Conservation (phyloP, 2,113 vertebrate species). For the Pangasianodon hypophthalmus region DNA sequence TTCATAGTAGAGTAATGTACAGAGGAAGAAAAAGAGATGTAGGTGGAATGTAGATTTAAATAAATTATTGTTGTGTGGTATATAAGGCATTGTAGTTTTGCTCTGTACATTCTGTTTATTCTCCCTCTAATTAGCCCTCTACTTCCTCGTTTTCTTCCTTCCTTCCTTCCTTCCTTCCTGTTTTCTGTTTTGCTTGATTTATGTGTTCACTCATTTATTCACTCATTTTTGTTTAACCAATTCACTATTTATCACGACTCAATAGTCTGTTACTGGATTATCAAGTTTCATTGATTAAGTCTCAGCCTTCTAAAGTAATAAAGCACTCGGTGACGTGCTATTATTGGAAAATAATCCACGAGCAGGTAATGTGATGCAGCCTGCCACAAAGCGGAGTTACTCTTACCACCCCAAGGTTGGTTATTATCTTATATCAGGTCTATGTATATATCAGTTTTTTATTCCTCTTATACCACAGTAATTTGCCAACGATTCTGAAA, state of each 20-base stretch:
- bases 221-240: background rate
- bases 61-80: background rate
- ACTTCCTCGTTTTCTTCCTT: background rate
- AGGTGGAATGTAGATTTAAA: background rate
- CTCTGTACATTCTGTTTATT: background rate
- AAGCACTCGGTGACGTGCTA: background rate
- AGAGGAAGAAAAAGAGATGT: background rate
- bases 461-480: background rate
- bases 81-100: background rate
- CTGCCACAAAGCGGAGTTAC: background rate
- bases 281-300: background rate
- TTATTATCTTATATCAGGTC: background rate
- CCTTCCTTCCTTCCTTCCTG: background rate
- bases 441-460: background rate
- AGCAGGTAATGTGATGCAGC: background rate
- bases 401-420: background rate
- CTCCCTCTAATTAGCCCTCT: background rate
- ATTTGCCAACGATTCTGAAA: background rate
- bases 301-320: background rate
- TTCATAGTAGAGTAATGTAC: background rate
- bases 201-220: no score
- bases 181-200: background rate
- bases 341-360: background rate
- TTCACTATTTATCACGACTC: background rate
- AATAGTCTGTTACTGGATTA: background rate